A percentile compares a stretch with the other conserved stretches of the same genome.
These are phyloP conservation scores for Morpho deidamia DNA, from an alignment of 2,888 invertebrate genomes.

Conservation along the genomic window DNA sequence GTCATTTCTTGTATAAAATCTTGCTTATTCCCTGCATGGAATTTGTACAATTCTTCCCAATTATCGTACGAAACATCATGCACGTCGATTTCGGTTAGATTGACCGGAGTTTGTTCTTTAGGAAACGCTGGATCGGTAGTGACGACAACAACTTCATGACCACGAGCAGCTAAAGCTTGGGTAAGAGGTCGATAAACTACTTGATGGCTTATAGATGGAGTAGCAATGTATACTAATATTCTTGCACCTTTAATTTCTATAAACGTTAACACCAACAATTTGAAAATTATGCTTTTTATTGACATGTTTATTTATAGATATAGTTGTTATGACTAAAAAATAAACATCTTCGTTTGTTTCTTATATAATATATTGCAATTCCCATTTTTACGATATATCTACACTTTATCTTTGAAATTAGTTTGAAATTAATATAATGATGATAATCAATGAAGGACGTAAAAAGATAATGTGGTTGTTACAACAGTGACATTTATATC, in stretches of 20 bases:
- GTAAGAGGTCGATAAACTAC: constrained; percentile 38
- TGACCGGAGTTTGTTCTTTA: constrained; percentile 28
- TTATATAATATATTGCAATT: too few species aligned
- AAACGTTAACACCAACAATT: background rate
- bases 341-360: too few species aligned
- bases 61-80: constrained; percentile 36
- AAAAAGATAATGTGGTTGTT: too few species aligned
- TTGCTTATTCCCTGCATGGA: constrained; percentile 1
- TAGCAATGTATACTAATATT: constrained; percentile 45
- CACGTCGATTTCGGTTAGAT: constrained; percentile 40
- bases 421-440: too few species aligned
- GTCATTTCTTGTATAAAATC: constrained; percentile 4
- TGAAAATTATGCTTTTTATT: background rate
- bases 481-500: too few species aligned
- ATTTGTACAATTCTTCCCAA: constrained; percentile 19
- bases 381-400: too few species aligned
- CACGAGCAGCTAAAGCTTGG: constrained; percentile 38
- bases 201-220: constrained; percentile 47
- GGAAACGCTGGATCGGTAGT: constrained; percentile 35
- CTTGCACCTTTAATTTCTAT: constrained; percentile 29
- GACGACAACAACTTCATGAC: constrained; percentile 34
- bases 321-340: too few species aligned
- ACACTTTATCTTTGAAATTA: too few species aligned
- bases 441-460: too few species aligned
- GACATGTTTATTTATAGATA: background rate